phyloP scores from a whole-genome alignment of 37 sponge, comb jelly and placozoan genomes.

The Bolinopsis microptera region DNA sequence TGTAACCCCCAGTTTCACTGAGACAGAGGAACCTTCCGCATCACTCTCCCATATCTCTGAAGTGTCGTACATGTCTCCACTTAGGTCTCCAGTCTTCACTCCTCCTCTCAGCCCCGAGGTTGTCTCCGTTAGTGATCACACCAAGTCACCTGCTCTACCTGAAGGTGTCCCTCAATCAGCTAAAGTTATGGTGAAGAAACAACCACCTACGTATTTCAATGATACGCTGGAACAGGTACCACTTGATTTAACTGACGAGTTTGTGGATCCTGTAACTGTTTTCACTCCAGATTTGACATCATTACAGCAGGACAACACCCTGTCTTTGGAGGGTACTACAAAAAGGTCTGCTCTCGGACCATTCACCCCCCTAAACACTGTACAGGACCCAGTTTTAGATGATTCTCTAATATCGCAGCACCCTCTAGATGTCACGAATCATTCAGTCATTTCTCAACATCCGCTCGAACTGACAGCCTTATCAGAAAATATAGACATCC shows the following conservation, averaged over 20 bases:
- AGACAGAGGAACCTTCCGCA: not conserved
- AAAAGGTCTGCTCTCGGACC: not conserved
- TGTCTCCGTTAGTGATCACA: not conserved
- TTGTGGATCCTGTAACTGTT: not conserved
- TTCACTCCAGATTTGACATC: not conserved
- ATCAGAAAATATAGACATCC: not conserved
- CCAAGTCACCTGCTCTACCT: not conserved
- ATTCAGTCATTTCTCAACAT: conserved; percentile 37
- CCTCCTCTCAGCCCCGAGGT: conserved; percentile 6
- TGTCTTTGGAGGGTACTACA: not conserved
- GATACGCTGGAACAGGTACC: conserved; percentile 54
- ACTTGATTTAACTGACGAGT: conserved; percentile 18
- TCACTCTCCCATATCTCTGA: not conserved
- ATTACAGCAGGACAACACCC: not conserved
- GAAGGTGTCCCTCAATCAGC: not conserved
- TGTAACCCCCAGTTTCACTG: conserved; percentile 25
- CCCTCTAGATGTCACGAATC: conserved; percentile 14
- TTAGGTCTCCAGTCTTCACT: not conserved
- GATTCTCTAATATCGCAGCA: conserved; percentile 43
- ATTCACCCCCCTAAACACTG: conserved; percentile 26
- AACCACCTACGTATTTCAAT: not conserved
- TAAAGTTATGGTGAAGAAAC: not conserved
- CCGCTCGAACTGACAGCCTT: conserved; percentile 4
- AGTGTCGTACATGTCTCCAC: not conserved
- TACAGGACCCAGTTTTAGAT: not conserved